A percentile compares a stretch with the other conserved stretches of the same genome.
phyloP scores from a whole-genome alignment of 2,888 invertebrate genomes.

The Epinotia nisella region DNA sequence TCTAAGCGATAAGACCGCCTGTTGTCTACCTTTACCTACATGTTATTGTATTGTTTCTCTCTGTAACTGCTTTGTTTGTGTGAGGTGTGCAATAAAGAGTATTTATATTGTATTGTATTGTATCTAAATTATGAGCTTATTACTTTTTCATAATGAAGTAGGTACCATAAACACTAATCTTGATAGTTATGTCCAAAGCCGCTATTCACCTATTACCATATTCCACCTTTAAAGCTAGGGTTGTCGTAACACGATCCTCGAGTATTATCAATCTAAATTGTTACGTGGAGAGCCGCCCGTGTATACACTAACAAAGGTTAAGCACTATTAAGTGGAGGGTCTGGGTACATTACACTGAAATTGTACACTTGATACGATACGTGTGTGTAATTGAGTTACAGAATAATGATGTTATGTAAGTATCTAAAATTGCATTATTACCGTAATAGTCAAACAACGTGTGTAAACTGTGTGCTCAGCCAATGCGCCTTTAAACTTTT shows the following conservation, averaged over 20 bases:
- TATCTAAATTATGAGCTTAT: neutral
- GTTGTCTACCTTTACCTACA: too few species aligned
- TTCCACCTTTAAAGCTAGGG: slow-evolving; percentile 59
- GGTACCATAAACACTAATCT: neutral
- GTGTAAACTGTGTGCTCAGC: neutral
- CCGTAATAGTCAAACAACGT: neutral
- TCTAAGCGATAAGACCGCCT: too few species aligned
- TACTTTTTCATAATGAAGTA: neutral
- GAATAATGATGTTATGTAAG: slow-evolving; percentile 28
- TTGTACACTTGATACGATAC: slow-evolving; percentile 49
- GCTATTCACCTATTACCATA: slow-evolving; percentile 41
- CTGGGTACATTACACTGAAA: slow-evolving; percentile 51
- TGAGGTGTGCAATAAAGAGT: too few species aligned
- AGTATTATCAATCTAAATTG: slow-evolving; percentile 75
- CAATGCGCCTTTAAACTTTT: neutral
- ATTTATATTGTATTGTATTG: too few species aligned
- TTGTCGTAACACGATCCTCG: slow-evolving; percentile 74
- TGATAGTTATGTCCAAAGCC: neutral
- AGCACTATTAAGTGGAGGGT: slow-evolving; percentile 62
- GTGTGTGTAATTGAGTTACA: slow-evolving; percentile 38
- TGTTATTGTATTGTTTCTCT: too few species aligned
- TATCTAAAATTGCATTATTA: slow-evolving; percentile 17
- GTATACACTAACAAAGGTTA: slow-evolving; percentile 65
- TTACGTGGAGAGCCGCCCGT: slow-evolving; percentile 60
- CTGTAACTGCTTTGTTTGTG: too few species aligned